These are phyloP conservation scores for Eumacrocentrus americanus DNA, from an alignment of 2,888 invertebrate species.

Conservation along the genomic window DNA sequence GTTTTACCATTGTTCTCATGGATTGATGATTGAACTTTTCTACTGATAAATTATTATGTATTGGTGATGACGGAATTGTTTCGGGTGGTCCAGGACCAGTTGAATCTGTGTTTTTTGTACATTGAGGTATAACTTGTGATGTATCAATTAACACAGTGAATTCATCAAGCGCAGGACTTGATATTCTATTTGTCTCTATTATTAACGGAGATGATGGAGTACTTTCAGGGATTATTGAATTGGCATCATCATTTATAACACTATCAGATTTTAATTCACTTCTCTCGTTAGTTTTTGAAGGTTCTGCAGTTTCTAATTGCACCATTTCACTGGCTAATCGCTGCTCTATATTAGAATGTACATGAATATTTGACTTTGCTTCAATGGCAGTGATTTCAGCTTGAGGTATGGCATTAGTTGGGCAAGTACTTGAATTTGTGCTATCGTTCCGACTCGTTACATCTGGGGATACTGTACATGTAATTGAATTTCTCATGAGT, in stretches of 20 bases:
- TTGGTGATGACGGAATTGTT: slow-evolving; percentile 39
- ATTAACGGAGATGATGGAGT: not conserved
- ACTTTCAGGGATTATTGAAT: not conserved
- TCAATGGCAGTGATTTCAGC: slow-evolving; percentile 15
- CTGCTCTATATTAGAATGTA: not conserved
- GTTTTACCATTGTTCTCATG: slow-evolving; percentile 52
- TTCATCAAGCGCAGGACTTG: not conserved
- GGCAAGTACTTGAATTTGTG: slow-evolving; percentile 1
- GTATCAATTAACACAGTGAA: slow-evolving; percentile 18
- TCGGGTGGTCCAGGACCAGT: slow-evolving; percentile 52
- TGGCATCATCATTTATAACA: slow-evolving; percentile 1
- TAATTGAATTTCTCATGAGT: slow-evolving; percentile 7
- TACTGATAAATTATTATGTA: slow-evolving; percentile 47
- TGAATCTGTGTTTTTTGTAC: slow-evolving; percentile 43
- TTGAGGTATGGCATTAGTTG: slow-evolving; percentile 6
- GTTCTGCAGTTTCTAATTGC: slow-evolving; percentile 6
- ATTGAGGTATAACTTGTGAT: slow-evolving; percentile 40
- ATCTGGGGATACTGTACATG: slow-evolving; percentile 9
- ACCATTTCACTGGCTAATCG: slow-evolving; percentile 3
- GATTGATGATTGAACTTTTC: slow-evolving; percentile 47
- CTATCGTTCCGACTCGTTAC: not conserved
- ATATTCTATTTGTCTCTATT: not conserved
- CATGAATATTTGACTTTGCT: slow-evolving; percentile 3
- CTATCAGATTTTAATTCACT: not conserved
- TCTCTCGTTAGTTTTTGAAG: not conserved